These are phyloP conservation scores for Drosophila mauritiana DNA, from an alignment of 1,140 invertebrate genomes.

Conservation along the genomic window DNA sequence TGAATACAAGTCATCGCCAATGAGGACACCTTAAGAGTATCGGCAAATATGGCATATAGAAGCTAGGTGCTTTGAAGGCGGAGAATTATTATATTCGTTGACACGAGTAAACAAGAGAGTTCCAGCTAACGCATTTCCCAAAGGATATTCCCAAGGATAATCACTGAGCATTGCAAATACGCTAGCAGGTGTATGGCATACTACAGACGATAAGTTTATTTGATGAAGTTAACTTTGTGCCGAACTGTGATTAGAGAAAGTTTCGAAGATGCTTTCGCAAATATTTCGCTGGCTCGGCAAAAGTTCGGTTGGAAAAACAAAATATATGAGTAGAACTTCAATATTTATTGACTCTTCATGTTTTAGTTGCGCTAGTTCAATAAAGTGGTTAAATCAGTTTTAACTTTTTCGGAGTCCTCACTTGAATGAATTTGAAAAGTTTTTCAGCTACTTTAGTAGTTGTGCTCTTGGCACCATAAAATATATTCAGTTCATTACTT, in stretches of 20 bases:
- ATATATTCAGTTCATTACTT: not conserved
- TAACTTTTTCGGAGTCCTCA: not conserved
- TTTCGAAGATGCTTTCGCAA: slow-evolving; percentile 25
- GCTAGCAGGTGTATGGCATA: slow-evolving; percentile 15
- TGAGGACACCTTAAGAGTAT: slow-evolving; percentile 7
- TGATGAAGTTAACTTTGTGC: slow-evolving; percentile 27
- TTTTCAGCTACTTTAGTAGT: not conserved
- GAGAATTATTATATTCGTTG: slow-evolving; percentile 29
- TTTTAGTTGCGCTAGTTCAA: not conserved
- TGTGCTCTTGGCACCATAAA: not conserved
- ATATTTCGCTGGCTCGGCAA: slow-evolving; percentile 4
- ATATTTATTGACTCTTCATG: slow-evolving; percentile 19
- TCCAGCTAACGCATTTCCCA: not conserved
- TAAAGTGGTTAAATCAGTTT: slow-evolving; percentile 8
- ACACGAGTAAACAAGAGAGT: slow-evolving; percentile 19
- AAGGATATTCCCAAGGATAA: slow-evolving; percentile 29
- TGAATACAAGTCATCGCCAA: slow-evolving; percentile 3
- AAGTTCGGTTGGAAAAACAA: slow-evolving; percentile 19
- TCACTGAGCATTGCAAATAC: slow-evolving; percentile 30
- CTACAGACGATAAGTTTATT: slow-evolving; percentile 13
- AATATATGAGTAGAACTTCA: slow-evolving; percentile 14
- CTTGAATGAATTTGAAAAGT: slow-evolving; percentile 1
- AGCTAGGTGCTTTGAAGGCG: not conserved
- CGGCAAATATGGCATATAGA: slow-evolving; percentile 22
- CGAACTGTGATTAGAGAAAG: slow-evolving; percentile 36